A percentile compares a stretch with the other conserved stretches of the same genome.
These are phyloP conservation scores for Sinocyclocheilus rhinocerous DNA, from an alignment of 2,113 vertebrate genomes.

Conservation along the genomic window DNA sequence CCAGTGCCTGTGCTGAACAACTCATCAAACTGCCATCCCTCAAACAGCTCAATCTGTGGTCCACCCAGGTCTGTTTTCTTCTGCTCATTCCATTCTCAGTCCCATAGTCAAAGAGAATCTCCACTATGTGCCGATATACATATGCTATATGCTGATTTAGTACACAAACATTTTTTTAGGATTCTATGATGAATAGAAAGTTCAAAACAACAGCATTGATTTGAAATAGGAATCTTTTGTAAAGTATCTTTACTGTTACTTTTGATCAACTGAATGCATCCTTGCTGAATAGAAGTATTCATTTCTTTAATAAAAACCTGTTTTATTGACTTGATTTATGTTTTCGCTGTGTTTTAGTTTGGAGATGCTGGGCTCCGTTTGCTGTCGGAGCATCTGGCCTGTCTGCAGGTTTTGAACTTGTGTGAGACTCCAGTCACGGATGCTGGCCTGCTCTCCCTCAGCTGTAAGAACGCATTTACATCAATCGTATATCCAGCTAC, in stretches of 20 bases:
- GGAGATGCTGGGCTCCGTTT: constrained; percentile 94
- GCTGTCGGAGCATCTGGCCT: constrained; percentile 95
- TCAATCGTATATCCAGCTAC: background rate
- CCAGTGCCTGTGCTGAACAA: constrained; percentile 98
- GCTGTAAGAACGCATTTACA: constrained; percentile 82
- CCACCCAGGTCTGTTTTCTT: constrained; percentile 86
- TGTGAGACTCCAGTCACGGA: constrained; percentile 98
- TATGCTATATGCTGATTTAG: background rate
- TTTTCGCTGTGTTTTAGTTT: constrained; percentile 75
- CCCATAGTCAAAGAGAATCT: background rate
- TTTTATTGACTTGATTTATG: background rate
- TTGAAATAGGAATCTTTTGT: background rate
- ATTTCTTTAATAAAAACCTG: background rate
- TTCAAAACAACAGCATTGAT: background rate
- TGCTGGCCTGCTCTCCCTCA: constrained; percentile 92
- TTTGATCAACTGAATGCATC: background rate
- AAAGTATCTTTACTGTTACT: background rate
- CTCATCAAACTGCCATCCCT: constrained; percentile 99
- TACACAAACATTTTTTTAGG: background rate
- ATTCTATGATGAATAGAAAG: background rate
- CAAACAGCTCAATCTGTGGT: constrained; percentile 99
- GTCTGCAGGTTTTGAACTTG: constrained; percentile 97
- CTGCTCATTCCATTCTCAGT: background rate
- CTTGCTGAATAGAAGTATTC: background rate
- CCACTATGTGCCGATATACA: background rate